These are phyloP conservation scores for Echinops telfairi DNA, from an alignment of 2,113 vertebrate genomes.

Conservation along the genomic window DNA sequence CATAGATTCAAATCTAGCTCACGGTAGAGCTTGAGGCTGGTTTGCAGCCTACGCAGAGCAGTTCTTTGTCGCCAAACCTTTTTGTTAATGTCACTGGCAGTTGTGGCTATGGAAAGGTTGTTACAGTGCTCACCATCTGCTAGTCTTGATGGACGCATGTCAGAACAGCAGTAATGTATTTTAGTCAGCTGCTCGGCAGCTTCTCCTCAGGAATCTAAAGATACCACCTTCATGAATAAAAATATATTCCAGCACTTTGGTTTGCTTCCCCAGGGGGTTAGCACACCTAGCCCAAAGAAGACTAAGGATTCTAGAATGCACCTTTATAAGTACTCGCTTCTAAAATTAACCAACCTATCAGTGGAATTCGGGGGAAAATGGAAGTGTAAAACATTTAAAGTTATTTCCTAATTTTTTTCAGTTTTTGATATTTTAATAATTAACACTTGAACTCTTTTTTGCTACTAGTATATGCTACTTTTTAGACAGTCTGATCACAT, in stretches of 20 bases:
- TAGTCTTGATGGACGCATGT: conserved; percentile 73
- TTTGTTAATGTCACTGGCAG: conserved; percentile 77
- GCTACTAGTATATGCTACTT: conserved; percentile 21
- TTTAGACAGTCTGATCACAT: conserved; percentile 9
- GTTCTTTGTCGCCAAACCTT: conserved; percentile 76
- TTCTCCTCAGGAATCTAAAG: conserved; percentile 76
- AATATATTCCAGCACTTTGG: conserved; percentile 39
- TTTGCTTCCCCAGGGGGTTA: conserved; percentile 65
- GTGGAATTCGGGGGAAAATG: background rate
- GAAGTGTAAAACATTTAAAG: background rate
- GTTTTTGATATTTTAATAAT: conserved; percentile 20
- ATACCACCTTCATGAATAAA: conserved; percentile 78
- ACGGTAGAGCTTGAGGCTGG: conserved; percentile 67
- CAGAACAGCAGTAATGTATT: conserved; percentile 81
- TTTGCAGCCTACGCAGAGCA: conserved; percentile 67
- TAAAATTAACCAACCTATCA: background rate
- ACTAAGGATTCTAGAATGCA: background rate
- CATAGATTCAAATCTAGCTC: background rate
- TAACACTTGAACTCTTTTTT: background rate
- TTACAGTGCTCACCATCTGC: conserved; percentile 78
- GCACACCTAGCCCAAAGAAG: background rate
- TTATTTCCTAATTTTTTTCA: background rate
- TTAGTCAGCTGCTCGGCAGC: conserved; percentile 75
- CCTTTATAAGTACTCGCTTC: conserved; percentile 3
- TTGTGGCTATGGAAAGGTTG: conserved; percentile 75